phyloP scores from a whole-genome alignment of 1,140 invertebrate species.

The Brachionus paranguensis region DNA sequence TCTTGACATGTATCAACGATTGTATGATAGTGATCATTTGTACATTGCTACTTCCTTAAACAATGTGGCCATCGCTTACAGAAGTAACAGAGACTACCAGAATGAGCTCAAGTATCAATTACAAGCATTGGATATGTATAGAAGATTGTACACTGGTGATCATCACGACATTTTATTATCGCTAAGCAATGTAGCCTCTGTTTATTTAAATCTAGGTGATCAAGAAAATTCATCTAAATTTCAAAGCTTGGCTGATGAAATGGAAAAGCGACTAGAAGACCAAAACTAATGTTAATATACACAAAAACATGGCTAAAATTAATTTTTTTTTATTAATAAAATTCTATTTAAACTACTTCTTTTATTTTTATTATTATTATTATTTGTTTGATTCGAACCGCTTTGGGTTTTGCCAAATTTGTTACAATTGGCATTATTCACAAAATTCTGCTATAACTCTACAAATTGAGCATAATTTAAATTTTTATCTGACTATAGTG shows the following conservation, averaged over 20 bases:
- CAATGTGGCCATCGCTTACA: conserved; percentile 10
- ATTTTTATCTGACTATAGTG: too few species aligned
- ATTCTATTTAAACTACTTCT: background rate
- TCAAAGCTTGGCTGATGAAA: conserved; percentile 6
- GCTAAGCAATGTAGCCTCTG: background rate
- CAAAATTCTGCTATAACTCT: too few species aligned
- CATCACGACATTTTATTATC: conserved; percentile 9
- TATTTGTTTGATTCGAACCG: too few species aligned
- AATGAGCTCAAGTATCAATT: conserved; percentile 24
- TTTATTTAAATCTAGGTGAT: background rate
- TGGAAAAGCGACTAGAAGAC: background rate
- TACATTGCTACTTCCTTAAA: conserved; percentile 18
- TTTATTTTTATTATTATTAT: too few species aligned
- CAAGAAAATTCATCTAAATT: background rate
- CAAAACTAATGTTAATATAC: background rate
- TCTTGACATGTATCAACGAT: conserved; percentile 3
- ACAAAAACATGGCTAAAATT: background rate
- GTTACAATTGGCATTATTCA: too few species aligned
- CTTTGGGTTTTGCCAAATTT: too few species aligned
- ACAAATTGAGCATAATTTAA: too few species aligned
- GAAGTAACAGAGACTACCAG: background rate
- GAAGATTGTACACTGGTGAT: conserved; percentile 12
- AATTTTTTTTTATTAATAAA: background rate
- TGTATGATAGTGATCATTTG: conserved; percentile 28
- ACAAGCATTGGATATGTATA: conserved; percentile 24